Conservation (phyloP, 2,888 invertebrate species). For the Lepetodrilus schrolli region DNA sequence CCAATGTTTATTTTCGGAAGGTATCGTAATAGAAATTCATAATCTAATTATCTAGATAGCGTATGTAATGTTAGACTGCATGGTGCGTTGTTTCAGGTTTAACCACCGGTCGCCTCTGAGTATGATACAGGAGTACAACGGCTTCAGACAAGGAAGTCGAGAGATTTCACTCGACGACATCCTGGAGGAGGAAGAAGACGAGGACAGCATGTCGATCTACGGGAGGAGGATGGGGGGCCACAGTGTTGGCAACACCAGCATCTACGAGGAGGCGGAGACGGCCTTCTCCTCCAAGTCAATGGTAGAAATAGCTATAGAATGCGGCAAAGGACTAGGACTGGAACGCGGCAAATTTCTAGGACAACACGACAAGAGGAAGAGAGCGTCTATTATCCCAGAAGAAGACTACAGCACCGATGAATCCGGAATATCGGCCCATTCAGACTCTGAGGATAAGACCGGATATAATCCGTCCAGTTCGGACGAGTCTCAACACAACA, state of each 20-base stretch:
- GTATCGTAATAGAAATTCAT: too few species aligned
- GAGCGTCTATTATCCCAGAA: conserved; percentile 32
- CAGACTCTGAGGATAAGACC: conserved; percentile 25
- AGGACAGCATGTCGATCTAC: conserved; percentile 7
- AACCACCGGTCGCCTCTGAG: conserved; percentile 29
- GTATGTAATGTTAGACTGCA: too few species aligned
- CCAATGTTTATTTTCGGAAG: too few species aligned
- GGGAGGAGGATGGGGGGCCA: neutral
- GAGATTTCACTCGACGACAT: conserved; percentile 36
- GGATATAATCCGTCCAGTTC: conserved; percentile 36
- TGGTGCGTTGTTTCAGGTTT: too few species aligned
- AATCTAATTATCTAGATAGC: too few species aligned
- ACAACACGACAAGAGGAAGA: neutral
- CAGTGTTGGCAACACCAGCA: neutral
- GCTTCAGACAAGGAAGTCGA: conserved; percentile 32
- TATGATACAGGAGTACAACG: conserved; percentile 34
- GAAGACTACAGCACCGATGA: conserved; percentile 48
- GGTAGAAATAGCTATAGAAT: neutral
- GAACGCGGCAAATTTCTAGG: neutral
- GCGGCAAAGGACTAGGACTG: neutral
- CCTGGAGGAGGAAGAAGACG: conserved; percentile 43
- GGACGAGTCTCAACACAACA: conserved; percentile 34
- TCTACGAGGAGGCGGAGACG: conserved; percentile 20
- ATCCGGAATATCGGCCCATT: conserved; percentile 43
- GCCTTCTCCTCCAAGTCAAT: neutral